Percentiles rank a stretch among this genome's conserved stretches.
These are phyloP conservation scores for Pissodes strobi DNA, from an alignment of 1,140 invertebrate genomes.

Conservation along the genomic window DNA sequence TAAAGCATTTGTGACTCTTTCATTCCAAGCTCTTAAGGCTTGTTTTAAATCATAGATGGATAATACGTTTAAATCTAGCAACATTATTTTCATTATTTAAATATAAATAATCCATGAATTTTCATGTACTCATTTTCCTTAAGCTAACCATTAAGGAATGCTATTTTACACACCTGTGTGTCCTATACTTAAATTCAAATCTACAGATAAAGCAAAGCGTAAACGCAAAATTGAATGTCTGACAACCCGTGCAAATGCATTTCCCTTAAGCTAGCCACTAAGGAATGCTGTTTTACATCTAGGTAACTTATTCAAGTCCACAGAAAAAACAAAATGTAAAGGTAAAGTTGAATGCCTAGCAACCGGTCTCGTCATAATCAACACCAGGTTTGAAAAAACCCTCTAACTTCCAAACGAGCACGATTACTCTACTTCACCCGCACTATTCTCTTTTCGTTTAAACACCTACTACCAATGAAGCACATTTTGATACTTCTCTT, in stretches of 20 bases:
- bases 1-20: no score
- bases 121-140: slow-evolving; percentile 50
- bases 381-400: slow-evolving; percentile 53
- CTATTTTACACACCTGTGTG: no score
- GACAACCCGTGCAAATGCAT: no score
- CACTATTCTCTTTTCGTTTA: slow-evolving; percentile 43
- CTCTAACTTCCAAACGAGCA: slow-evolving; percentile 52
- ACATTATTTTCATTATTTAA: slow-evolving; percentile 42
- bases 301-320: slow-evolving; percentile 38
- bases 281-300: slow-evolving; percentile 55
- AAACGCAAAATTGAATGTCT: no score
- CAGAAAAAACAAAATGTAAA: slow-evolving; percentile 38
- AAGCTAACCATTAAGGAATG: no score
- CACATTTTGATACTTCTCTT: background rate
- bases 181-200: no score
- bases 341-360: slow-evolving; percentile 35
- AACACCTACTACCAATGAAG: slow-evolving; percentile 39
- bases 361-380: slow-evolving; percentile 40
- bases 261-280: slow-evolving; percentile 49
- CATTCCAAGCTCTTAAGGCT: no score
- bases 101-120: slow-evolving; percentile 30
- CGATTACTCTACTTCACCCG: slow-evolving; percentile 32
- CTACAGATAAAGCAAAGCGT: no score
- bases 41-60: no score
- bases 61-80: slow-evolving; percentile 43